Evolutionary conservation across 2,113 vertebrate species (phyloP).

Genomic region (Camelus dromedarius): DNA sequence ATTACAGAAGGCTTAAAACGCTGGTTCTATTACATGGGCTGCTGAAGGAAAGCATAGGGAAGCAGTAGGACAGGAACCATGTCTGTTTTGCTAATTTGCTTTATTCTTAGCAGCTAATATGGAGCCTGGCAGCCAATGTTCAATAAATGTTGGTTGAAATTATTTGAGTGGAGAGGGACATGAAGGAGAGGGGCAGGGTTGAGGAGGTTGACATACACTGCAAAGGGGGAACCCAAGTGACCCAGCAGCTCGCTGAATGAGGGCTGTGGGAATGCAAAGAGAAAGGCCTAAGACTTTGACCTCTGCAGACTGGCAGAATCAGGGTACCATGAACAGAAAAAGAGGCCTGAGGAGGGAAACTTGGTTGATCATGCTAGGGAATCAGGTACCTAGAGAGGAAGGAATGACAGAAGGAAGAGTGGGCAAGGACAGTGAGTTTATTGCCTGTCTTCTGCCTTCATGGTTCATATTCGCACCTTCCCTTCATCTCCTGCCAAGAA

Average conservation of each 20-base stretch:
- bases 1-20: not conserved
- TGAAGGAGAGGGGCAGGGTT: not conserved
- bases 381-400: not conserved
- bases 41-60: not conserved
- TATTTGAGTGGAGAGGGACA: not conserved
- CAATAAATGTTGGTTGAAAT: not conserved
- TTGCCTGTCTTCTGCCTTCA: not conserved
- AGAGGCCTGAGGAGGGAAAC: not conserved
- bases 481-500: conserved; percentile 52
- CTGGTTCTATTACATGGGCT: not conserved
- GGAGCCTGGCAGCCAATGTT: not conserved
- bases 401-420: not conserved
- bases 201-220: not conserved
- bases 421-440: not conserved
- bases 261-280: not conserved
- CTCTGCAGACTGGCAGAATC: not conserved
- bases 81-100: not conserved
- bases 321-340: not conserved
- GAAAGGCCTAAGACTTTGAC: not conserved
- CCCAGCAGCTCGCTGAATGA: not conserved
- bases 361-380: not conserved
- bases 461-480: not conserved
- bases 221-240: not conserved
- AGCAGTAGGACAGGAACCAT: not conserved
- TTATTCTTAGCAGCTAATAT: not conserved